These are phyloP conservation scores for Caenorhabditis doughertyi DNA, from an alignment of 2,888 invertebrate genomes.

Conservation along the genomic window DNA sequence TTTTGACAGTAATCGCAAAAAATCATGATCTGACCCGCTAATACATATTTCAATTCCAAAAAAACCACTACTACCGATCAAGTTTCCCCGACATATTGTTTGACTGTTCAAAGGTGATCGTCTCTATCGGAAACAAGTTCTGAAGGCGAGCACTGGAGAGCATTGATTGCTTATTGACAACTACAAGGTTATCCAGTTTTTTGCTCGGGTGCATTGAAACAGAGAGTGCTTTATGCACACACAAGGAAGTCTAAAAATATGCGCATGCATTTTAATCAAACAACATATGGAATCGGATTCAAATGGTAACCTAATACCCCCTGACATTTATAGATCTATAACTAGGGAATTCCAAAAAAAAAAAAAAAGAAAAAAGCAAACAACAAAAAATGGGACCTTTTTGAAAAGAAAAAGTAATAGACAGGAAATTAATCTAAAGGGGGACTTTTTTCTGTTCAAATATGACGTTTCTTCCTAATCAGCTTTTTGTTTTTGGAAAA, in stretches of 20 bases:
- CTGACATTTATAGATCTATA: constrained; percentile 29
- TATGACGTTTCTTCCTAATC: constrained; percentile 50
- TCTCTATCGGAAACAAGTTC: constrained; percentile 43
- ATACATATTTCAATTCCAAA: constrained; percentile 18
- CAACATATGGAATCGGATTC: constrained; percentile 41
- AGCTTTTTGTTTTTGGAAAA: constrained; percentile 54
- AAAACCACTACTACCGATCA: neutral
- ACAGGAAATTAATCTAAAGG: neutral
- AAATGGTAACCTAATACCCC: constrained; percentile 41
- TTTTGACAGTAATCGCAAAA: neutral
- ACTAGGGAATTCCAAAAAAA: neutral
- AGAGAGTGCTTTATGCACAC: constrained; percentile 12
- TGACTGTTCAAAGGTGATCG: constrained; percentile 40
- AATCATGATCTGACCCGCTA: neutral
- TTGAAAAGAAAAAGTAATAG: neutral
- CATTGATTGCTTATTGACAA: constrained; percentile 40
- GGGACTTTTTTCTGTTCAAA: neutral
- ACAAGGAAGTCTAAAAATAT: constrained; percentile 39
- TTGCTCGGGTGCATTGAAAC: neutral
- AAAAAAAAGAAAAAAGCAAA: neutral
- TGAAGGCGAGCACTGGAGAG: constrained; percentile 17
- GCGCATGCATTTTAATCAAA: constrained; percentile 38
- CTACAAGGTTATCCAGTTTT: constrained; percentile 47
- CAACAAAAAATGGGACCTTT: neutral
- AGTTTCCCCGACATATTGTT: constrained; percentile 18